These are phyloP conservation scores for Poecilobothrus nobilitatus DNA, from an alignment of 2,888 invertebrate genomes.

Conservation along the genomic window DNA sequence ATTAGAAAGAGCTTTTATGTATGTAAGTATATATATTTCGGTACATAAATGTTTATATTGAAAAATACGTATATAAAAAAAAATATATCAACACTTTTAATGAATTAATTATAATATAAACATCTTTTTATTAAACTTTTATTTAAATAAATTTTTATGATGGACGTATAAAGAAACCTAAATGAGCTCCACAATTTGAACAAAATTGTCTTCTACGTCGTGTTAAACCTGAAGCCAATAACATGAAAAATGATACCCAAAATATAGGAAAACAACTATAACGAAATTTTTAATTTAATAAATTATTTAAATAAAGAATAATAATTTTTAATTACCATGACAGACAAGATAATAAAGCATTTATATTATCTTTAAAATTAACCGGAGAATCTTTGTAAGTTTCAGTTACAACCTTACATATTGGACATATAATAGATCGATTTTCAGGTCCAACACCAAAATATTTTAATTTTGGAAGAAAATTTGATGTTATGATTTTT, in stretches of 20 bases:
- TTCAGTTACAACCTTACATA: slow-evolving; percentile 32
- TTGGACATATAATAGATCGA: slow-evolving; percentile 33
- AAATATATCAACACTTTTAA: no score
- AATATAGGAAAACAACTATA: slow-evolving; percentile 40
- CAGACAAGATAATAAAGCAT: slow-evolving; percentile 11
- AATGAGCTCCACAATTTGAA: slow-evolving; percentile 38
- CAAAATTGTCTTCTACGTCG: slow-evolving; percentile 38
- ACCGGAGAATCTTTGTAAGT: slow-evolving; percentile 26
- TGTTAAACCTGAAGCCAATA: slow-evolving; percentile 35
- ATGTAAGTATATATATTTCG: no score
- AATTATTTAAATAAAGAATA: background rate
- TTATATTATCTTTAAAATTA: background rate
- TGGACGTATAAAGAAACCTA: slow-evolving; percentile 37
- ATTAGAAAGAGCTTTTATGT: no score
- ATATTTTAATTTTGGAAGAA: slow-evolving; percentile 31
- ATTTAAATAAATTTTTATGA: slow-evolving; percentile 26
- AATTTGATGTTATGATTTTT: background rate
- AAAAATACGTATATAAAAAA: no score
- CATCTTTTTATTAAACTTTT: no score
- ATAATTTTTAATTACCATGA: slow-evolving; percentile 11
- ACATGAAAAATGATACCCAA: slow-evolving; percentile 34
- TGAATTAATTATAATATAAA: no score
- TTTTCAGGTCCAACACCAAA: slow-evolving; percentile 37
- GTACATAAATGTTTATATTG: no score
- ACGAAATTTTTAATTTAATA: slow-evolving; percentile 5